These are phyloP conservation scores for Hylaeus volcanicus DNA, from an alignment of 1,140 invertebrate genomes.

Conservation along the genomic window DNA sequence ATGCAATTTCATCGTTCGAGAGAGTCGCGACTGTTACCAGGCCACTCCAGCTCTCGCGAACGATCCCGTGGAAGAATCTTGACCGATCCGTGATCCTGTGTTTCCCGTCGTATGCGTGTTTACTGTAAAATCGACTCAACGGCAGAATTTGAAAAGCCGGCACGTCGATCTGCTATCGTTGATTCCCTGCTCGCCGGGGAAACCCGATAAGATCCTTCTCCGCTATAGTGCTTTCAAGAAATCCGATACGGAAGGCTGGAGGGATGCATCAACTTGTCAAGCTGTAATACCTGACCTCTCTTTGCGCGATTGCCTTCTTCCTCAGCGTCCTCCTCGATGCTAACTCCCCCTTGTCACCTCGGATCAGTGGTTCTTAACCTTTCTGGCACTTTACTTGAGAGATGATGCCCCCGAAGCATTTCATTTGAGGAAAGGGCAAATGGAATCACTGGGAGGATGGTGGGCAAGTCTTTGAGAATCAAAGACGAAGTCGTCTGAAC, in stretches of 20 bases:
- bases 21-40: neutral
- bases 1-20: constrained; percentile 31
- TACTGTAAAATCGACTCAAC: constrained; percentile 53
- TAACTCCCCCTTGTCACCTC: constrained; percentile 24
- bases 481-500: no score
- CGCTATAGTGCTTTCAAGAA: constrained; percentile 52
- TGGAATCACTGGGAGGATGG: no score
- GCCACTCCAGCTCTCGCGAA: neutral
- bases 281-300: constrained; percentile 57
- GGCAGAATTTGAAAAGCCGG: constrained; percentile 59
- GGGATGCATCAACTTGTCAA: constrained; percentile 65
- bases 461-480: no score
- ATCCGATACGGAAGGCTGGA: constrained; percentile 56
- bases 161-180: constrained; percentile 56
- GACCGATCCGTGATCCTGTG: constrained; percentile 54
- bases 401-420: no score
- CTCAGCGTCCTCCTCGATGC: neutral
- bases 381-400: no score
- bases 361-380: no score
- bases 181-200: constrained; percentile 5
- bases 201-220: constrained; percentile 51
- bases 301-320: constrained; percentile 19
- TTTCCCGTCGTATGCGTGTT: constrained; percentile 33
- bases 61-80: constrained; percentile 19
- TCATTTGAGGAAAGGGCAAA: no score